phyloP scores from a whole-genome alignment of 2,888 invertebrate genomes.

The Stegophylla sp. region DNA sequence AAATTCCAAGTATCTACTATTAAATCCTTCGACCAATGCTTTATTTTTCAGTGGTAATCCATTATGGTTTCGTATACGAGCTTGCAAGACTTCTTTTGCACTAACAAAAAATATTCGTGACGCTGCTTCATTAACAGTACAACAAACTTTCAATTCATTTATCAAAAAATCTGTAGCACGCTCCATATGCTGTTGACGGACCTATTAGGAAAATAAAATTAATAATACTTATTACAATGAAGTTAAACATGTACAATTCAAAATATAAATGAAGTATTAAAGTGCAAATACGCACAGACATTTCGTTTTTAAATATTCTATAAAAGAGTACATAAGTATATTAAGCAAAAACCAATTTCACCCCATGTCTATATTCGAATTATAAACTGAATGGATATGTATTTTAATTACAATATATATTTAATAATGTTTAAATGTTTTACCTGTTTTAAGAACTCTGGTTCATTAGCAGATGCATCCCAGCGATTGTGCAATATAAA shows the following conservation, averaged over 20 bases:
- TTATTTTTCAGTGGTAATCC: constrained; percentile 74
- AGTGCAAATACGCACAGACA: background rate
- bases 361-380: constrained; percentile 44
- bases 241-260: background rate
- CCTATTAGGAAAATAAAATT: constrained; percentile 69
- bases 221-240: constrained; percentile 49
- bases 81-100: constrained; percentile 90
- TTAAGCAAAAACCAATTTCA: background rate
- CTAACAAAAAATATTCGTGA: constrained; percentile 98
- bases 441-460: constrained; percentile 93
- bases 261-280: background rate
- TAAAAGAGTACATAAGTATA: background rate
- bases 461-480: constrained; percentile 97
- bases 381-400: constrained; percentile 51
- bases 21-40: constrained; percentile 88
- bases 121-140: constrained; percentile 82
- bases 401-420: constrained; percentile 21
- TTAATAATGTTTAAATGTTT: constrained; percentile 57
- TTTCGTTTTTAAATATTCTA: background rate
- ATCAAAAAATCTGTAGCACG: constrained; percentile 93
- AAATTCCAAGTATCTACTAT: constrained; percentile 94
- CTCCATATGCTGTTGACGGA: constrained; percentile 93
- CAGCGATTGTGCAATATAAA: constrained; percentile 99
- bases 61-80: constrained; percentile 74
- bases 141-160: constrained; percentile 92